A percentile compares a stretch with the other conserved stretches of the same genome.
phyloP scores from a whole-genome alignment of 2,888 invertebrate species.

The Trichogramma evanescens region DNA sequence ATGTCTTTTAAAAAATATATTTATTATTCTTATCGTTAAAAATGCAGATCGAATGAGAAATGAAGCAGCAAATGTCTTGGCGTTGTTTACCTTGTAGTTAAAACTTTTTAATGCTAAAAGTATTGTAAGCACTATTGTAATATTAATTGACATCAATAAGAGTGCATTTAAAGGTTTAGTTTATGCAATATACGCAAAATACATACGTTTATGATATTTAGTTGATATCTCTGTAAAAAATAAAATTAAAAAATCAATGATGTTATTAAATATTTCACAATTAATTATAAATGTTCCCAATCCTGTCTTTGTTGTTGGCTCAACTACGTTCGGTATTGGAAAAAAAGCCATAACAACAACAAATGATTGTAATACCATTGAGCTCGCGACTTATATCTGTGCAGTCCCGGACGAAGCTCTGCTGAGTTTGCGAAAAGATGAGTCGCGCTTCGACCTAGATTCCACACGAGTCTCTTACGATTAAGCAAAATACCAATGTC shows the following conservation, averaged over 20 bases:
- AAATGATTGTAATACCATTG: too few species aligned
- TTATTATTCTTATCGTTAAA: too few species aligned
- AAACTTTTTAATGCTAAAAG: too few species aligned
- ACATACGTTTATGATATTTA: slow-evolving; percentile 46
- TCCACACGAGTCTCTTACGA: slow-evolving; percentile 16
- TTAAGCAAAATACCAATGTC: slow-evolving; percentile 23
- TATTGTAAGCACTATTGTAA: too few species aligned
- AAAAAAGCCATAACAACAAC: neutral
- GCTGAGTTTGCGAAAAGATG: slow-evolving; percentile 5
- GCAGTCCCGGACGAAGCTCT: neutral
- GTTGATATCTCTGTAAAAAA: slow-evolving; percentile 40
- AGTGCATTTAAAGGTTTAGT: too few species aligned
- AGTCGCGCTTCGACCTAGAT: slow-evolving; percentile 14
- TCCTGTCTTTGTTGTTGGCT: too few species aligned
- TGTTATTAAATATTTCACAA: slow-evolving; percentile 34
- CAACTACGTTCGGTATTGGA: neutral
- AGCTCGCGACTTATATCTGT: too few species aligned
- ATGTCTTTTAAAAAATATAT: too few species aligned
- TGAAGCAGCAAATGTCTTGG: too few species aligned
- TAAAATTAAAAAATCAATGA: slow-evolving; percentile 43
- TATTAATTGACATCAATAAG: too few species aligned
- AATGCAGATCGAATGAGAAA: too few species aligned
- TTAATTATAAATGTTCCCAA: neutral
- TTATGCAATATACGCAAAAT: slow-evolving; percentile 6
- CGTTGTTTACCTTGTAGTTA: too few species aligned